A percentile compares a stretch with the other conserved stretches of the same genome.
Conservation (phyloP, 2,888 invertebrate genomes). For the Strigamia maritima region DNA sequence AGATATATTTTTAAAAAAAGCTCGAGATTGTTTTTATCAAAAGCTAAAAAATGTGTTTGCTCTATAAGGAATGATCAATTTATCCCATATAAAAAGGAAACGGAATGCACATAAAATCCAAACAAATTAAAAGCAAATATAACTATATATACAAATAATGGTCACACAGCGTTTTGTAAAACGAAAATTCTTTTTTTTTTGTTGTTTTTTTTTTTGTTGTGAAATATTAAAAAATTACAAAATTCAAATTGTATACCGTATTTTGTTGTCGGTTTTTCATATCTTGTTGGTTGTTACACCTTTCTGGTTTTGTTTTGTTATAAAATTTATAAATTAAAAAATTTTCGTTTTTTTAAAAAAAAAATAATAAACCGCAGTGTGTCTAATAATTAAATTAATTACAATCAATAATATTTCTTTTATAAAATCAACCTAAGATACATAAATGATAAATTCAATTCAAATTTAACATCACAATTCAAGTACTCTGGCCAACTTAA, state of each 20-base stretch:
- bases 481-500: neutral
- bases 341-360: neutral
- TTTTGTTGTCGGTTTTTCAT: too few relatives aligned
- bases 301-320: too few relatives aligned
- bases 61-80: neutral
- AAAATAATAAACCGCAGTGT: slow-evolving; percentile 17
- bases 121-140: neutral
- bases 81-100: neutral
- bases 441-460: neutral
- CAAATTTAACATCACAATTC: neutral
- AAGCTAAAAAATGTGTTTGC: neutral
- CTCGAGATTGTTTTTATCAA: too few relatives aligned
- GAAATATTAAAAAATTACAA: too few relatives aligned
- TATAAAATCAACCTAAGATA: neutral
- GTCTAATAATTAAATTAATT: neutral
- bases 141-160: too few relatives aligned
- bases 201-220: too few relatives aligned
- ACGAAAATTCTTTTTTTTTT: too few relatives aligned
- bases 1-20: neutral
- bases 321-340: too few relatives aligned
- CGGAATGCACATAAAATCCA: slow-evolving; percentile 10
- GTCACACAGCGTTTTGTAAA: too few relatives aligned
- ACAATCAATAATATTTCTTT: slow-evolving; percentile 3
- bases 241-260: too few relatives aligned
- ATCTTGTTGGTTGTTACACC: too few relatives aligned